Conservation (phyloP, 2,888 invertebrate genomes). For the Mantis religiosa region DNA sequence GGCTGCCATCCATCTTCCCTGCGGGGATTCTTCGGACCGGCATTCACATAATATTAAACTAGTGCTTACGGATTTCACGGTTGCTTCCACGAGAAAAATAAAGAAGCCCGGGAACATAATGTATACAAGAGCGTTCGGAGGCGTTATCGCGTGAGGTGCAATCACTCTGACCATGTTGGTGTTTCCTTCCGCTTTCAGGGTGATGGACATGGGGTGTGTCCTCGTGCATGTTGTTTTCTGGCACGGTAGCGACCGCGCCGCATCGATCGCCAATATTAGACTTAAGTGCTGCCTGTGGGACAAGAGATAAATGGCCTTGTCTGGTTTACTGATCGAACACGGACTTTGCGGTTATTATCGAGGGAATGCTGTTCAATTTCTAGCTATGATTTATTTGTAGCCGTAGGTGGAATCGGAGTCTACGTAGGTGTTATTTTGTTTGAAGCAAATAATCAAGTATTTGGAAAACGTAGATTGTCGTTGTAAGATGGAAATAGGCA, state of each 20-base stretch:
- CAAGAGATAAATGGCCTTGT: neutral
- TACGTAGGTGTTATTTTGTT: neutral
- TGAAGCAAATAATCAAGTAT: neutral
- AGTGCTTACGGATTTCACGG: conserved; percentile 5
- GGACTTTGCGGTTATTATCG: neutral
- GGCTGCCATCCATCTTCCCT: neutral
- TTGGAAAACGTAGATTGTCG: neutral
- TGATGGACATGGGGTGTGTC: neutral
- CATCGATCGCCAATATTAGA: neutral
- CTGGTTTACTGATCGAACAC: neutral
- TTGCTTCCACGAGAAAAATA: neutral
- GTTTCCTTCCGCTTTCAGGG: neutral
- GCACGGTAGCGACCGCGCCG: neutral
- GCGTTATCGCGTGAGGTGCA: neutral
- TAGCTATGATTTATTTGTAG: neutral
- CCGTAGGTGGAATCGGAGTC: neutral
- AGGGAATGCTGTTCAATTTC: neutral
- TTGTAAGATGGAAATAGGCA: too few relatives aligned
- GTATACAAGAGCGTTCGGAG: neutral
- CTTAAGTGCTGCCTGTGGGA: neutral
- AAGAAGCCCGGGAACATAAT: neutral
- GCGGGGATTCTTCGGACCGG: neutral
- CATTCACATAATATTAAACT: neutral
- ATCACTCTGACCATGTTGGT: neutral
- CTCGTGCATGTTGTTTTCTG: neutral